A percentile compares a stretch with the other conserved stretches of the same genome.
These are phyloP conservation scores for Zosterops hypoxanthus DNA, from an alignment of 2,113 vertebrate species.

Conservation along the genomic window DNA sequence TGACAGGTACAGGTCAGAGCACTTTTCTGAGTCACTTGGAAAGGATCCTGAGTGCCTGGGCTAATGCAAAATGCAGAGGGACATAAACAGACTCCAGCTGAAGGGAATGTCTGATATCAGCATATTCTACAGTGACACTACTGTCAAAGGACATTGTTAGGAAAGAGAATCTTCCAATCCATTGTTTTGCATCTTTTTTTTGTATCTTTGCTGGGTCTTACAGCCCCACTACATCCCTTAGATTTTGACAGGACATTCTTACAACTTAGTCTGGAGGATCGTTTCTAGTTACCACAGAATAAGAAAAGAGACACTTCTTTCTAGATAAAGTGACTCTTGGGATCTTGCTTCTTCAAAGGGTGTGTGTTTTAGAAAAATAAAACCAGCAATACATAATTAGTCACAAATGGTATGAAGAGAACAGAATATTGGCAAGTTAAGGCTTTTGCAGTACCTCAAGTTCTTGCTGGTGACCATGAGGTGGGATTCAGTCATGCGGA, in stretches of 20 bases:
- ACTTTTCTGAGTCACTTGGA: neutral
- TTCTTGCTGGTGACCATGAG: constrained; percentile 92
- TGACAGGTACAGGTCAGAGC: accelerated
- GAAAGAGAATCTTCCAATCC: neutral
- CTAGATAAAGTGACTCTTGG: neutral
- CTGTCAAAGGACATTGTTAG: neutral
- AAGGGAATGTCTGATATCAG: neutral
- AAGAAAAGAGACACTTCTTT: neutral
- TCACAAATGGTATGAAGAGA: neutral
- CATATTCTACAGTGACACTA: neutral
- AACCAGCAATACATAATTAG: neutral
- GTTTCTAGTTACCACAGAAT: neutral
- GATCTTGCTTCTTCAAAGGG: neutral
- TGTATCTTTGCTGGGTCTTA: neutral
- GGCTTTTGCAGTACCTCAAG: constrained; percentile 77
- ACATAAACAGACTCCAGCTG: neutral
- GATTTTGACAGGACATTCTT: neutral
- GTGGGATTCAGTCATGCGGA: constrained; percentile 92
- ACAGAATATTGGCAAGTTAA: neutral
- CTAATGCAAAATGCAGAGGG: too few species aligned
- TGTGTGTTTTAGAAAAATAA: neutral
- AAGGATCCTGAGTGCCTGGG: accelerated
- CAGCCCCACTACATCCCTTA: neutral
- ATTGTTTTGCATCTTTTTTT: neutral
- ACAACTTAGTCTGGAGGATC: neutral